Base-by-base conservation (phyloP, 2,797 vertebrate genomes). In the Intellagama lesueurii region DNA sequence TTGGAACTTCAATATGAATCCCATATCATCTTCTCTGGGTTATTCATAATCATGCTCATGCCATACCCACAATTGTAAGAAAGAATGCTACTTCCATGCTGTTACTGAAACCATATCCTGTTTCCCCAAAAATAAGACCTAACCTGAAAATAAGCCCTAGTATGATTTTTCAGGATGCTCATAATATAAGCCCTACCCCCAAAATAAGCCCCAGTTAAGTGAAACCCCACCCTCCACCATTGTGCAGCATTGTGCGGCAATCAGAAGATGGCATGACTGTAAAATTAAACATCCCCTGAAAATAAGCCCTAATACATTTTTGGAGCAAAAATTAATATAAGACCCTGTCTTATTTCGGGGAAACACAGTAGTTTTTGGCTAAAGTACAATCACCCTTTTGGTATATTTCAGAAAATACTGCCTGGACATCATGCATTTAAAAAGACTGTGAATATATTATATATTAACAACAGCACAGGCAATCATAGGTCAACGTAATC, bases 391-490 rank as follows among this genome's bases (percentile, higher is more conserved):
- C 6, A 0, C 3, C 0, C 0, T 0, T 30, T 72, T 82, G 47
- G 86, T 86, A 19, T 64, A 64, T 64, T 64, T 64, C 28, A 60
- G 52, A 92, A 88, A 76, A 90, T 30, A 90, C n/a, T 12, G 60
- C 6, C 1, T 66, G 76, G 30, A 94, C 35, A 66, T 52, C 69
- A 14, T 44, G 70, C 60, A 35, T 60, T 77, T n/a, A 49, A 88
- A 75, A 24, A 84, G 28, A 40, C 60, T 4, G 6, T 32, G 17
- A 49, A 22, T 77, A 56, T 77, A 77, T 75, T 86, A 80, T 81
- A 83, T 66, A 89, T 0, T 87, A 75, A 87, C 52, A 92, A 76
- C 84, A 92, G 84, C 87, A 90, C 68, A 80, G 84, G 75, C 47
- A 92, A 40, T 22, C 81, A 70, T 28, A 75, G 30, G 26, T 70